Base-by-base conservation (phyloP, 64 coral and sea anemone genomes). In the Porites lutea region DNA sequence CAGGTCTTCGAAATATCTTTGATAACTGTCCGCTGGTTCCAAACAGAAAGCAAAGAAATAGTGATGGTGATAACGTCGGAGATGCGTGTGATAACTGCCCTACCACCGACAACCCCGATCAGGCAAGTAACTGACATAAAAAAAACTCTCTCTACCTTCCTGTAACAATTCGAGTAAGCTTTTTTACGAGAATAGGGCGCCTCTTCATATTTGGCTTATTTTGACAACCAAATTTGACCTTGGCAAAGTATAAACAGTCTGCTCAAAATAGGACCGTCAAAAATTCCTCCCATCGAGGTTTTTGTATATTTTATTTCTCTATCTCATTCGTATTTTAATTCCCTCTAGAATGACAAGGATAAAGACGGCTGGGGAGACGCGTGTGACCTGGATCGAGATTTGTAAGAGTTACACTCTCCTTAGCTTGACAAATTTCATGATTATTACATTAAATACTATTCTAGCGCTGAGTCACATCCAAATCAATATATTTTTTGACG, bases 311-410 rank as follows among this genome's bases (percentile, higher is more conserved):
- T 19, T 65, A 65, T 11, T 64, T 64, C 0, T 18, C 4, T 65
- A 65, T 14, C 18, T 18, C 5, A 65, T 16, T 2, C 14, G 12
- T 46, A 51, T 4, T 76, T 1, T 76, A 18, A 64, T 79, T 66
- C 77, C 14, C 14, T 83, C 23, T 65, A 83, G 80, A 83, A 75
- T 87, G 95, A 97, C 82, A 75, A 73, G 62, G 95, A 97, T 82
- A 88, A 88, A 13, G 95, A 97, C 59, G 88, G 95, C 65, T 68
- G 76, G 71, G 95, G 95, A 88, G 95, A 97, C 85, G 88, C 88
- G 18, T 97, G 95, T 51, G 95, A 97, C 88, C 65, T 71, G 6
- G 86, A 97, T 13, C 27, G 87, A 37, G 95, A 97, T 83, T 86
- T 86, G 95, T 97, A 83, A 59, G 43, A 47, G 14, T 8, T 15